Base-by-base conservation (phyloP, 2,888 invertebrate genomes). In the Meta bourneti region DNA sequence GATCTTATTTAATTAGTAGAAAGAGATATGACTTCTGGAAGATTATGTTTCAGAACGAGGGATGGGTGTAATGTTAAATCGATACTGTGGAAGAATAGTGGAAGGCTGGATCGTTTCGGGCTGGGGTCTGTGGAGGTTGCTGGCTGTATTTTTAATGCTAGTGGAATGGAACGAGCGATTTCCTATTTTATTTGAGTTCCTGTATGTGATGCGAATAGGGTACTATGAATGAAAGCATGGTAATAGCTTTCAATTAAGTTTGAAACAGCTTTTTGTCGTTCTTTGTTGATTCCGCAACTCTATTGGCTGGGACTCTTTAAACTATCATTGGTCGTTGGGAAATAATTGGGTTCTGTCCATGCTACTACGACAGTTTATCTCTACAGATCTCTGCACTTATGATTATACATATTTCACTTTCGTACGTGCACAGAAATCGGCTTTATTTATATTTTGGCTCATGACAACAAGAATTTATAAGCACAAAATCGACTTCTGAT, bases 1-100 rank as follows among this genome's bases (percentile, higher is more conserved):
- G 71, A 71, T 51, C 19, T 51, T 71, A 82, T 82, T 82, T 49
- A 71, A 82, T 82, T 79, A 61, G 61, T 54, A 61, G 54, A 79
- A 79, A 54, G 79, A 79, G 54, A 61, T 79, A 79, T 79, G 79
- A 54, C 61, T 61, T 79, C 79, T 54, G 20, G 7, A 61, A 34
- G 61, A 79, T 79, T 34, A 34, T 61, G 61, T 79, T 11, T 77
- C 79, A 61, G 8, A 78, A 61, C 20, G 61, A 61, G 61, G 79
- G 20, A 79, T 79, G 34, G 19, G 79, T 79, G 34, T 79, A 61
- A 61, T 61, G 61, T 61, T 61, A 52, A 61, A 79, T 79, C 79
- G 34, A 79, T 79, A 79, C 19, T 9, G 7, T 16, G 11, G 11
- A 16, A 61, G 61, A 61, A 16, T 61, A 61, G 54, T 61, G 13